Evolutionary conservation across 35 echinoderm and acorn worm species (phyloP).

Genomic region (Apostichopus parvimensis): DNA sequence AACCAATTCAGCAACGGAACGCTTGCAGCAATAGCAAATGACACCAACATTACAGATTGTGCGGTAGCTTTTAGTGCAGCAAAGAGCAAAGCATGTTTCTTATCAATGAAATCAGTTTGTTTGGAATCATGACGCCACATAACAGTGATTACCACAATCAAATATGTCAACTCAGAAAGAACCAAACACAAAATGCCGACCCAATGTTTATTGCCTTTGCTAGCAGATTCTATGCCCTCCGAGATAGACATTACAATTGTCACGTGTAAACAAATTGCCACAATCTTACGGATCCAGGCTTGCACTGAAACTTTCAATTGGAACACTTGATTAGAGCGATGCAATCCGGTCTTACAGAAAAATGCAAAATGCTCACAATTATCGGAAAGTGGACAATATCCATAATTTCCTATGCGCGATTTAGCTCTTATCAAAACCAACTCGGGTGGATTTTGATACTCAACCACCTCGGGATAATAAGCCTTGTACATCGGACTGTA

Average conservation of each 20-base stretch:
- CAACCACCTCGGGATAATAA: too few relatives aligned
- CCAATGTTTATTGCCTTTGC: not conserved
- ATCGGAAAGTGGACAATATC: constrained; percentile 26
- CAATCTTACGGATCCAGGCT: not conserved
- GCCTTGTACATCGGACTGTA: too few relatives aligned
- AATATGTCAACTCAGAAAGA: not conserved
- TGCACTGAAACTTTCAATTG: not conserved
- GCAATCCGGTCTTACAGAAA: constrained; percentile 40
- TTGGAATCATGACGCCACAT: not conserved
- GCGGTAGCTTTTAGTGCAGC: not conserved
- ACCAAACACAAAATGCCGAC: not conserved
- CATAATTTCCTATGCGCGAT: not conserved
- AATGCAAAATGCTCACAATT: constrained; percentile 62
- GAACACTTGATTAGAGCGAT: constrained; percentile 1
- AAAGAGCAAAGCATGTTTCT: not conserved
- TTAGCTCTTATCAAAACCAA: too few relatives aligned
- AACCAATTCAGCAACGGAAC: not conserved
- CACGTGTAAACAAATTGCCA: not conserved
- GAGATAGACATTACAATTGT: not conserved
- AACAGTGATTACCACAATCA: not conserved
- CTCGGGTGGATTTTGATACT: too few relatives aligned
- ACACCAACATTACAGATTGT: not conserved
- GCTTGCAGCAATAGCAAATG: not conserved
- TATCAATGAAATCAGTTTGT: not conserved
- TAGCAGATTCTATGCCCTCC: not conserved